Conservation (phyloP, 2,888 invertebrate species). For the Conistra vaccinii region DNA sequence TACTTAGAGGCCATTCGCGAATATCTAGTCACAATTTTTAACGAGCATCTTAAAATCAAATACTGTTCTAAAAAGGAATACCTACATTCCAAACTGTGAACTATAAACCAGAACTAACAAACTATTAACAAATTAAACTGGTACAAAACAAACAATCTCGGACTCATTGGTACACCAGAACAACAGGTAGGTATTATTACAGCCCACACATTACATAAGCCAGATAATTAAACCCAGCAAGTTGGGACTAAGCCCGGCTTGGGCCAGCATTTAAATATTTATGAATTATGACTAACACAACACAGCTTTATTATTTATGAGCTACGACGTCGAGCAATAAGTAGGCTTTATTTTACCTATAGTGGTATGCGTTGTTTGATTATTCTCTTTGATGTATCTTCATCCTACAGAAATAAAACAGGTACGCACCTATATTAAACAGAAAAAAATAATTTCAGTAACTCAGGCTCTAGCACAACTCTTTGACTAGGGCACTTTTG, state of each 20-base stretch:
- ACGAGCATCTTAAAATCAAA: not conserved
- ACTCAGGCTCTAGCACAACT: not conserved
- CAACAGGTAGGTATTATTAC: slow-evolving; percentile 27
- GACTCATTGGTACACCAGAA: not conserved
- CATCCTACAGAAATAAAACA: not conserved
- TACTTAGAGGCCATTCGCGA: not conserved
- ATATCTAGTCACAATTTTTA: not conserved
- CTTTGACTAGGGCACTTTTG: slow-evolving; percentile 15
- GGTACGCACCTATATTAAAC: no score
- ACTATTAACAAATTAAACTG: not conserved
- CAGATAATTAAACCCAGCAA: slow-evolving; percentile 50
- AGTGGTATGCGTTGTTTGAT: slow-evolving; percentile 11
- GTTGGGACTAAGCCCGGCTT: slow-evolving; percentile 41
- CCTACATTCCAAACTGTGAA: not conserved
- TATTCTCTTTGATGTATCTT: slow-evolving; percentile 27
- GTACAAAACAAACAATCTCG: slow-evolving; percentile 22
- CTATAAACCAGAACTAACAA: not conserved
- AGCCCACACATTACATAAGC: slow-evolving; percentile 34
- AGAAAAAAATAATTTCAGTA: not conserved
- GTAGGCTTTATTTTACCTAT: not conserved
- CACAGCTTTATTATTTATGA: slow-evolving; percentile 45
- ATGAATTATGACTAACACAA: slow-evolving; percentile 49
- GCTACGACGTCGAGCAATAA: slow-evolving; percentile 5
- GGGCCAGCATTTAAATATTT: slow-evolving; percentile 57
- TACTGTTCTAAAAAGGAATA: not conserved